Conservation (phyloP, 2,888 invertebrate genomes). For the Eupithecia abbreviata region DNA sequence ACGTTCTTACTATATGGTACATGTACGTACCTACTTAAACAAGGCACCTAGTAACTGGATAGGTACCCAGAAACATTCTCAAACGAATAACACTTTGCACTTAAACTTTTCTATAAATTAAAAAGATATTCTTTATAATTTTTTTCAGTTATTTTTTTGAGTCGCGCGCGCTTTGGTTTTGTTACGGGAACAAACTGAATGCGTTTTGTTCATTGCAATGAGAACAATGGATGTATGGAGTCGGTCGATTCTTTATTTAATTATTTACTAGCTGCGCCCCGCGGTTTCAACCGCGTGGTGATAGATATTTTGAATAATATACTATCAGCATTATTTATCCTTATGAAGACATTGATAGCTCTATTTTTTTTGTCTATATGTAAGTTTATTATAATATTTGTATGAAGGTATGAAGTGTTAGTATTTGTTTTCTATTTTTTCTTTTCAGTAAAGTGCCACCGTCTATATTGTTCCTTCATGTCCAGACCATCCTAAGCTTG, state of each 20-base stretch:
- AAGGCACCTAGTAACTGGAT: not conserved
- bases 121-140: not conserved
- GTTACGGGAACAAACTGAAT: conserved; percentile 1
- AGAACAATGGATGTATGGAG: not conserved
- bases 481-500: too few relatives aligned
- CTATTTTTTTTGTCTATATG: too few relatives aligned
- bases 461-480: too few relatives aligned
- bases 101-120: not conserved
- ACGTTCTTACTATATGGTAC: not conserved
- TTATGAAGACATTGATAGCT: too few relatives aligned
- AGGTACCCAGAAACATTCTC: not conserved
- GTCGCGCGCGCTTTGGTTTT: not conserved
- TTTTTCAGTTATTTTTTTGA: conserved; percentile 1
- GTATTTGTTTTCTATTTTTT: too few relatives aligned
- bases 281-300: too few relatives aligned
- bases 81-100: not conserved
- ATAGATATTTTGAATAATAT: too few relatives aligned
- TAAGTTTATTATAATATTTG: too few relatives aligned
- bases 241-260: not conserved
- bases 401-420: too few relatives aligned
- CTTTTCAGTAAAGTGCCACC: too few relatives aligned
- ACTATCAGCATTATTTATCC: too few relatives aligned
- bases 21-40: not conserved
- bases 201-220: conserved; percentile 6
- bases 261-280: too few relatives aligned